Base-by-base conservation (phyloP, 2,888 invertebrate genomes). In the Autographa gamma region DNA sequence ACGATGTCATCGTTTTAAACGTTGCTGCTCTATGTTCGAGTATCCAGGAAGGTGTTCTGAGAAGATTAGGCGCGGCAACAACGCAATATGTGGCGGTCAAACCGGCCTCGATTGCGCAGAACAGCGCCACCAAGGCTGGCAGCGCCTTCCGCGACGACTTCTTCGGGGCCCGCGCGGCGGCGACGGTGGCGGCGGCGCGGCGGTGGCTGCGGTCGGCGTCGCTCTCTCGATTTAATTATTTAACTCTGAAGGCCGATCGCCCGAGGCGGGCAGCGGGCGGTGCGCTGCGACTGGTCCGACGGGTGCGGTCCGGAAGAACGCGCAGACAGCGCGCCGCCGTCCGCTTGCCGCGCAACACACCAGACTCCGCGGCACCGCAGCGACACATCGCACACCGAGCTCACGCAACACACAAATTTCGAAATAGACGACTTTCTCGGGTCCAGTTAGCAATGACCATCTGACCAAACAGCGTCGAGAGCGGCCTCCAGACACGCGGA, bases 251-350 rank as follows among this genome's bases (percentile, higher is more conserved):
- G 95, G 95, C 95, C 95, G 92, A 95, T 93, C 89, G 95, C 95
- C 95, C 91, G 94, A 92, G 95, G 95, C 94, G 90, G 91, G 92
- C 92, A 89, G 91, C 92, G 93, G 92, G 91, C 93, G 92, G 92
- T 89, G 91, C 91, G 92, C 91, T 89, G 93, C 93, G 95, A 95
- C 95, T 95, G 93, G 95, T 95, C 92, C 86, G 92, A 95, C 95
- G 93, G 93, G 95, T 94, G 95, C 91, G 92, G 89, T 91, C 93
- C 94, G 94, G 94, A 93, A 93, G 93, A 92, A 88, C 89, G 91
- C 89, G 92, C 93, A 95, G 95, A 95, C 95, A 93, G 95, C 95
- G 95, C 94, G 95, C 94, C 95, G 95, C 95, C 95, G 92, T 85
- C 84, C 88, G 91, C 86, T 87, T 89, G 91, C 92, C 89, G 89